Percentiles rank a stretch among this genome's conserved stretches.
These are phyloP conservation scores for Plotosus lineatus DNA, from an alignment of 2,113 vertebrate genomes.

Conservation along the genomic window DNA sequence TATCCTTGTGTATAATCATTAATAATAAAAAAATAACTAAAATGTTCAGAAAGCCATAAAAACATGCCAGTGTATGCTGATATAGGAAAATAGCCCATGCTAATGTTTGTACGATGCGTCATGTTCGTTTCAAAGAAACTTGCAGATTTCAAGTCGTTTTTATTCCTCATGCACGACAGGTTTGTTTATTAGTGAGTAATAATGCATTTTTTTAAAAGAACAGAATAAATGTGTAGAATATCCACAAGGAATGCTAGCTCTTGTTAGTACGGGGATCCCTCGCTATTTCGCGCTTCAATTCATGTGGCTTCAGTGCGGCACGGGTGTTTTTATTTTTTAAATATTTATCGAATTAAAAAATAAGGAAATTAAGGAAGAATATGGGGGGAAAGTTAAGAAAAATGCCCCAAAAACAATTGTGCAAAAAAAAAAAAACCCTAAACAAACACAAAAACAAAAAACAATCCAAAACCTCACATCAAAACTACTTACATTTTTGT, in stretches of 20 bases:
- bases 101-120: not conserved
- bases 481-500: too few species aligned
- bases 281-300: too few species aligned
- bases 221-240: not conserved
- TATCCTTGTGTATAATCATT: not conserved
- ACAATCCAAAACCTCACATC: too few species aligned
- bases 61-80: not conserved
- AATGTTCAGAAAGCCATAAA: not conserved
- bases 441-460: too few species aligned
- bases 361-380: too few species aligned
- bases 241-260: not conserved
- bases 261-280: not conserved
- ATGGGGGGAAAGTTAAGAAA: too few species aligned
- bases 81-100: not conserved
- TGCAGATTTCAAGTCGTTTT: not conserved
- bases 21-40: not conserved
- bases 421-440: too few species aligned
- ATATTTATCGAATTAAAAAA: too few species aligned
- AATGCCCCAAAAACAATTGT: too few species aligned
- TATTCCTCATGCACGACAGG: not conserved
- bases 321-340: too few species aligned
- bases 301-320: too few species aligned
- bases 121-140: too few species aligned
- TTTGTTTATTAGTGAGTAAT: not conserved
- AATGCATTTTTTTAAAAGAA: not conserved